These are phyloP conservation scores for Molossus alvarezi DNA, from an alignment of 2,797 vertebrate species.

Conservation along the genomic window DNA sequence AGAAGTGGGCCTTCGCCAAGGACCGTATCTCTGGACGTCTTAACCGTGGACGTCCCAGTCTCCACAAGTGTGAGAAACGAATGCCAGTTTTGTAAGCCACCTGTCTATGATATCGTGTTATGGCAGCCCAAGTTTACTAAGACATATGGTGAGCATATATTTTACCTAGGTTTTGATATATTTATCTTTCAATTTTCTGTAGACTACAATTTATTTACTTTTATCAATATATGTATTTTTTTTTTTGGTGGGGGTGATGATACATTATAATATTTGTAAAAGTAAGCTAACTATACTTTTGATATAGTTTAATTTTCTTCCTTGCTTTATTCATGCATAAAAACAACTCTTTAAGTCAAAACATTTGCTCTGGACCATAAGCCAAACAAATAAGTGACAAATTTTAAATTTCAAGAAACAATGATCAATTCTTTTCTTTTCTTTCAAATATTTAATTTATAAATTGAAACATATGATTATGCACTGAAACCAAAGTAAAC, in stretches of 20 bases:
- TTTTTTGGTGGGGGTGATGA: background rate
- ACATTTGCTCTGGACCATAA: background rate
- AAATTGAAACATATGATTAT: background rate
- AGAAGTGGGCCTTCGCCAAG: background rate
- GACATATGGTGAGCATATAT: background rate
- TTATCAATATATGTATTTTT: background rate
- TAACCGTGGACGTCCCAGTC: background rate
- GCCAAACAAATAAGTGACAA: background rate
- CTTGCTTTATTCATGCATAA: background rate
- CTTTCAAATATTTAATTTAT: slow-evolving; percentile 40
- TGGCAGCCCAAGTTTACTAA: background rate
- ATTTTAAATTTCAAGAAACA: slow-evolving; percentile 45
- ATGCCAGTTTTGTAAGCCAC: background rate
- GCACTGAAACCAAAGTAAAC: slow-evolving; percentile 35
- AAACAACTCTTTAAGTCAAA: background rate
- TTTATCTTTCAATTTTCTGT: background rate
- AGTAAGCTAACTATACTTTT: slow-evolving; percentile 1
- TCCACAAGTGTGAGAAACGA: slow-evolving; percentile 1
- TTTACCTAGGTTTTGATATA: background rate
- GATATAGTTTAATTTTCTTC: background rate
- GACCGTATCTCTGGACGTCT: background rate
- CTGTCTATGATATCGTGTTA: background rate
- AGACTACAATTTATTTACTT: background rate
- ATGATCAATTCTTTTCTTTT: slow-evolving; percentile 35
- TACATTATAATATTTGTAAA: background rate